Evolutionary conservation across 2,888 invertebrate genomes (phyloP).

Genomic region (Drosophila paramelanica): DNA sequence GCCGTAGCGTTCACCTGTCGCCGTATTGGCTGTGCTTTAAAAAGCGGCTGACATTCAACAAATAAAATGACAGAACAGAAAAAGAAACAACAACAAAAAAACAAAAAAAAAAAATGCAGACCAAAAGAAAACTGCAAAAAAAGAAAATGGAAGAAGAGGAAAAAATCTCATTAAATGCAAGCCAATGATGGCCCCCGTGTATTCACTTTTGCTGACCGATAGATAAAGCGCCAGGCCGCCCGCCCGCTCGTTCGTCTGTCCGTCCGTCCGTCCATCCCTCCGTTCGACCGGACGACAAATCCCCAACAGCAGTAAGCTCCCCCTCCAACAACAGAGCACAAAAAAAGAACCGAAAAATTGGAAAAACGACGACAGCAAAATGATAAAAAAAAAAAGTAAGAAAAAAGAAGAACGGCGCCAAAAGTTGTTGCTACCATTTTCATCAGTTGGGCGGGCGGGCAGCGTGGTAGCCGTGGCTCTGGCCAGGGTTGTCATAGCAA

Average conservation of each 20-base stretch:
- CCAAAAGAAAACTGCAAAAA: not conserved
- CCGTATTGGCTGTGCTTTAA: constrained; percentile 46
- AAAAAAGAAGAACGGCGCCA: constrained; percentile 23
- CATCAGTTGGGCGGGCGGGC: not conserved
- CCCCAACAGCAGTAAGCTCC: constrained; percentile 31
- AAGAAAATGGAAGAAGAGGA: constrained; percentile 5
- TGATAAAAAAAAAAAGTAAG: constrained; percentile 1
- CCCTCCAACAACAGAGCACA: not conserved
- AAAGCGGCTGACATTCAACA: constrained; percentile 35
- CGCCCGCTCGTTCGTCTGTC: constrained; percentile 49
- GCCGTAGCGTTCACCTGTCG: constrained; percentile 32
- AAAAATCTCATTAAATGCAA: constrained; percentile 79
- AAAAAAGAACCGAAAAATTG: not conserved
- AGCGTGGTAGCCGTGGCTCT: not conserved
- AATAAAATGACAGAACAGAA: not conserved
- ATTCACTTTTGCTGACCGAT: constrained; percentile 68
- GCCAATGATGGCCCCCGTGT: constrained; percentile 66
- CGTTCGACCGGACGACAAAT: constrained; percentile 66
- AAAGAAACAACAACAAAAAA: too few relatives aligned
- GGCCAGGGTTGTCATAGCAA: constrained; percentile 83
- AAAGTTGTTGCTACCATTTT: constrained; percentile 30
- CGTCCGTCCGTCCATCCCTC: constrained; percentile 60
- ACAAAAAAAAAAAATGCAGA: constrained; percentile 1
- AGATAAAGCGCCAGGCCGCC: constrained; percentile 46
- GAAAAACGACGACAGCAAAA: not conserved